A percentile compares a stretch with the other conserved stretches of the same genome.
Conservation (phyloP, 2,113 vertebrate species). For the Coptodon rendalli region DNA sequence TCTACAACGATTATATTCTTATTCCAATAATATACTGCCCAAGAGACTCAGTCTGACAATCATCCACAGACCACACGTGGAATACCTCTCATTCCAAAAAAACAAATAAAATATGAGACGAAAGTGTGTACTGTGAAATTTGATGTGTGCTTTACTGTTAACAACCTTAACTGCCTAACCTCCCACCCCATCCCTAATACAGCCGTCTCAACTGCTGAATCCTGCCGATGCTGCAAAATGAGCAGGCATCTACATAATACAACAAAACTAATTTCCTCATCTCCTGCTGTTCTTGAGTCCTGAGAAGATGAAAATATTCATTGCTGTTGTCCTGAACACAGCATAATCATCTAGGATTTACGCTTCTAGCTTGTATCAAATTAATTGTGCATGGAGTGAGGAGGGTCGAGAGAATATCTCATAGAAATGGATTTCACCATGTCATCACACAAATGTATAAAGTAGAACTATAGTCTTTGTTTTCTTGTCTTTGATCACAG, state of each 20-base stretch:
- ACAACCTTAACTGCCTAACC: not conserved
- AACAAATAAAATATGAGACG: not conserved
- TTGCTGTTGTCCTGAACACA: constrained; percentile 54
- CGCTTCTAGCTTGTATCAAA: constrained; percentile 62
- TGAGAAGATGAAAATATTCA: constrained; percentile 58
- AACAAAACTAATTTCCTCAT: constrained; percentile 64
- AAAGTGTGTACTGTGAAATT: not conserved
- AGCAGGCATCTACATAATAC: constrained; percentile 60
- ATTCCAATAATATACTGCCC: constrained; percentile 13
- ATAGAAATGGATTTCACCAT: constrained; percentile 58
- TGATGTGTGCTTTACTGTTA: not conserved
- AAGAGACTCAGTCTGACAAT: not conserved
- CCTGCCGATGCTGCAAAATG: constrained; percentile 44
- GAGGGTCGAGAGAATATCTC: constrained; percentile 52
- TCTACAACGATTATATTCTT: constrained; percentile 17
- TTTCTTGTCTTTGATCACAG: constrained; percentile 7
- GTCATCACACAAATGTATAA: constrained; percentile 41
- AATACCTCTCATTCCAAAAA: not conserved
- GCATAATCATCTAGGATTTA: constrained; percentile 72
- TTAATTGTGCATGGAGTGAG: constrained; percentile 63
- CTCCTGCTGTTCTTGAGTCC: constrained; percentile 55
- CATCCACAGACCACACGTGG: not conserved
- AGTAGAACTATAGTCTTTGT: constrained; percentile 32
- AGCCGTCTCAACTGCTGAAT: constrained; percentile 19
- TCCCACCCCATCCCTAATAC: not conserved